phyloP scores from a whole-genome alignment of 2,113 vertebrate genomes.

The Rostratula benghalensis region DNA sequence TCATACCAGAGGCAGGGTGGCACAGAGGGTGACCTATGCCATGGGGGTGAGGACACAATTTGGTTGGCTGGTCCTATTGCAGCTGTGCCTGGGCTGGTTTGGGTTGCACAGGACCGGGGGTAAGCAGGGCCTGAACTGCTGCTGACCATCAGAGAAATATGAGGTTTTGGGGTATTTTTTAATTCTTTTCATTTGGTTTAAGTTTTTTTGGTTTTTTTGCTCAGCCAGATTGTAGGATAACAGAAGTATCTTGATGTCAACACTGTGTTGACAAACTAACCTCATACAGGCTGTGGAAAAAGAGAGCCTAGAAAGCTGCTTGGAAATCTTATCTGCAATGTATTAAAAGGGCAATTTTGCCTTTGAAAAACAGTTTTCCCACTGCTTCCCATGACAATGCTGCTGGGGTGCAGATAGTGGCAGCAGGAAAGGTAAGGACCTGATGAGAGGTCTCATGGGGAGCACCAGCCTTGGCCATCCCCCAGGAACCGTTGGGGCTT shows the following conservation, averaged over 20 bases:
- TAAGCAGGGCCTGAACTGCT: not conserved
- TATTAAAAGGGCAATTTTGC: not conserved
- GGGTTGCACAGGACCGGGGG: not conserved
- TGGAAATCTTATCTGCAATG: not conserved
- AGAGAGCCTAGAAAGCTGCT: not conserved
- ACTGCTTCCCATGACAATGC: too few relatives aligned
- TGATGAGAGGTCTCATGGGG: fast-evolving
- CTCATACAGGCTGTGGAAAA: not conserved
- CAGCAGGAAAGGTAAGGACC: not conserved
- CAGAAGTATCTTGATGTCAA: not conserved
- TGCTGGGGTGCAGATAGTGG: fast-evolving
- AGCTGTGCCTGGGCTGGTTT: not conserved
- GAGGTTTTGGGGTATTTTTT: not conserved
- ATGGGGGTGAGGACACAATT: too few relatives aligned
- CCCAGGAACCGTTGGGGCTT: not conserved
- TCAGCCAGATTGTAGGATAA: not conserved
- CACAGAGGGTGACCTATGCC: fast-evolving
- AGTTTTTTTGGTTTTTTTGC: not conserved
- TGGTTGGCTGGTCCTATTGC: fast-evolving
- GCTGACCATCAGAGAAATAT: not conserved
- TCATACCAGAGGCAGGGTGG: too few relatives aligned
- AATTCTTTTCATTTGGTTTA: not conserved
- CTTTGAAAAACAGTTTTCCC: not conserved
- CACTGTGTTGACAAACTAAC: not conserved
- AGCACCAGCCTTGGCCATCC: not conserved